These are phyloP conservation scores for Noctua fimbriata DNA, from an alignment of 2,888 invertebrate species.

Conservation along the genomic window DNA sequence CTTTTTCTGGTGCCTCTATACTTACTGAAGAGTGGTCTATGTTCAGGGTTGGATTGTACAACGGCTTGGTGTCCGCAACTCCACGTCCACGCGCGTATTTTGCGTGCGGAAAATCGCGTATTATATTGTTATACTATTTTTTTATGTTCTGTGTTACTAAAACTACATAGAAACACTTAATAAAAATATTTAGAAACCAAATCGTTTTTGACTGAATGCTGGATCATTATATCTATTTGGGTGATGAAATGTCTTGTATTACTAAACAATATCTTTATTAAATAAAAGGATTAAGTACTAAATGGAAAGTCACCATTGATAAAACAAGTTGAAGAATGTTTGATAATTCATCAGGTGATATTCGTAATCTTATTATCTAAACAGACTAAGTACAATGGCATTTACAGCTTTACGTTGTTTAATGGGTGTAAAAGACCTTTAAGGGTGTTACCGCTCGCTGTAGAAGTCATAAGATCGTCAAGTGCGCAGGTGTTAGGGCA, in stretches of 20 bases:
- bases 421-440: too few species aligned
- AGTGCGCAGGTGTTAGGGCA: too few species aligned
- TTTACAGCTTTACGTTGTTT: constrained; percentile 14
- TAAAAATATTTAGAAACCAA: not conserved
- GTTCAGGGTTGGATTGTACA: not conserved
- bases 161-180: too few species aligned
- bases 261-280: constrained; percentile 15
- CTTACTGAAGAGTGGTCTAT: not conserved
- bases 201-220: not conserved
- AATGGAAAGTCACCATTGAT: constrained; percentile 41
- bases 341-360: constrained; percentile 46
- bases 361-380: constrained; percentile 35
- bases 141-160: not conserved
- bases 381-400: constrained; percentile 26
- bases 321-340: constrained; percentile 36
- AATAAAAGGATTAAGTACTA: constrained; percentile 12
- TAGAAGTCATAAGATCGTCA: too few species aligned
- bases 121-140: too few species aligned
- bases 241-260: not conserved
- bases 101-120: too few species aligned
- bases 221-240: not conserved
- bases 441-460: too few species aligned
- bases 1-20: not conserved
- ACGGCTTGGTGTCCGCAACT: too few species aligned
- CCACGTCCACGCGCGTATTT: too few species aligned